Evolutionary conservation across 2,888 invertebrate genomes (phyloP).

Genomic region (Quadroppia sp.): DNA sequence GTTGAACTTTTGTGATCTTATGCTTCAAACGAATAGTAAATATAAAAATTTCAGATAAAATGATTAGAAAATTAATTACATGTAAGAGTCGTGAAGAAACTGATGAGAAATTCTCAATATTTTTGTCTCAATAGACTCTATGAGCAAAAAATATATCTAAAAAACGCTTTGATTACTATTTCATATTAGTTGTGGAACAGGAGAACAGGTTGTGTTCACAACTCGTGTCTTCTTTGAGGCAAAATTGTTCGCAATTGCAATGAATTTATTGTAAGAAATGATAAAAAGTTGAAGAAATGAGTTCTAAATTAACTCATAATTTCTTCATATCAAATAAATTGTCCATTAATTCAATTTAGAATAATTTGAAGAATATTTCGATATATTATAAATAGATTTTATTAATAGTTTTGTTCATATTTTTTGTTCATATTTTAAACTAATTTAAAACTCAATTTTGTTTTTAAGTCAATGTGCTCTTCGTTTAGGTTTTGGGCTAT

Average conservation of each 20-base stretch:
- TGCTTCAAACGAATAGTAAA: not conserved
- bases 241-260: not conserved
- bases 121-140: not conserved
- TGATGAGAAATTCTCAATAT: slow-evolving; percentile 1
- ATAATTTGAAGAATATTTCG: not conserved
- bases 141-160: not conserved
- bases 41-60: not conserved
- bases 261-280: not conserved
- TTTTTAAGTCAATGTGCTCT: too few species aligned
- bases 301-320: not conserved
- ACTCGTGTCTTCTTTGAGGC: not conserved
- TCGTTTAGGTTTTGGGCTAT: too few species aligned
- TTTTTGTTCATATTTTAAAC: too few species aligned
- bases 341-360: not conserved
- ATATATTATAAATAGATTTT: too few species aligned
- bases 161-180: not conserved
- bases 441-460: too few species aligned
- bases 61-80: slow-evolving; percentile 1
- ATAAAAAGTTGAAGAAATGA: not conserved
- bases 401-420: too few species aligned
- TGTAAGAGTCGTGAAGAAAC: slow-evolving; percentile 5
- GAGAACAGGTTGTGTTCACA: not conserved
- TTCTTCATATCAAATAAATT: not conserved
- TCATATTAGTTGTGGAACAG: not conserved
- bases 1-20: slow-evolving; percentile 1